Percentiles rank a stretch among this genome's conserved stretches.
Evolutionary conservation across 2,888 invertebrate genomes (phyloP).

Genomic region (Xestoiulus laeticollis): DNA sequence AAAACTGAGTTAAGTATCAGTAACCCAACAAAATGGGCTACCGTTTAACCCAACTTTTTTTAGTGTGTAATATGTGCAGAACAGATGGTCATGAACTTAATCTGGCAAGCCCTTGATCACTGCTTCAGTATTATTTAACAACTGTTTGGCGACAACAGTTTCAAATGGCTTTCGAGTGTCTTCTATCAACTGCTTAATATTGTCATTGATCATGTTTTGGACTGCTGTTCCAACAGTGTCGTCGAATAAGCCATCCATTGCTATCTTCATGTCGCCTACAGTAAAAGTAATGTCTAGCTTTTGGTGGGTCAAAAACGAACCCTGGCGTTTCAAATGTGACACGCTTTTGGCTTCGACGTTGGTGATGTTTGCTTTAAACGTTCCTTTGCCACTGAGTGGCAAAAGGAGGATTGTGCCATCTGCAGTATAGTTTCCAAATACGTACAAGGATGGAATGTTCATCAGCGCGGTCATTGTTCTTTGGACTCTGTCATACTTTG

Average conservation of each 20-base stretch:
- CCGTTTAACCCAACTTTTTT: too few relatives aligned
- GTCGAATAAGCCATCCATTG: constrained; percentile 73
- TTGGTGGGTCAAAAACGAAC: constrained; percentile 64
- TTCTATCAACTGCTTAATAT: constrained; percentile 80
- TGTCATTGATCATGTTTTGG: constrained; percentile 84
- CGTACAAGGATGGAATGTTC: constrained; percentile 30
- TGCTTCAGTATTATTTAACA: background rate
- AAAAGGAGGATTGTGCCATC: constrained; percentile 48
- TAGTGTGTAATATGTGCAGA: too few relatives aligned
- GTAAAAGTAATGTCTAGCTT: constrained; percentile 70
- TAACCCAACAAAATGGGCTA: too few relatives aligned
- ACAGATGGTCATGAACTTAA: background rate
- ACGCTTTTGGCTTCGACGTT: background rate
- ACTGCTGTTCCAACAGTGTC: constrained; percentile 82
- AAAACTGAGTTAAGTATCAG: too few relatives aligned
- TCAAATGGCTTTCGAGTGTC: constrained; percentile 84
- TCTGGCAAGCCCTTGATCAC: background rate
- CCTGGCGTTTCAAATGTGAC: background rate
- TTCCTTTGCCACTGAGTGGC: constrained; percentile 49
- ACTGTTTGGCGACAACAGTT: constrained; percentile 61
- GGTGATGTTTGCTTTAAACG: constrained; percentile 32
- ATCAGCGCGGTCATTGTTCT: background rate
- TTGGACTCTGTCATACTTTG: background rate
- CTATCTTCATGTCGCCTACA: constrained; percentile 68
- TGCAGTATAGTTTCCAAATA: background rate